Percentiles rank a stretch among this genome's conserved stretches.
Evolutionary conservation across 2,888 invertebrate genomes (phyloP).

Genomic region (Cataglyphis albicans): DNA sequence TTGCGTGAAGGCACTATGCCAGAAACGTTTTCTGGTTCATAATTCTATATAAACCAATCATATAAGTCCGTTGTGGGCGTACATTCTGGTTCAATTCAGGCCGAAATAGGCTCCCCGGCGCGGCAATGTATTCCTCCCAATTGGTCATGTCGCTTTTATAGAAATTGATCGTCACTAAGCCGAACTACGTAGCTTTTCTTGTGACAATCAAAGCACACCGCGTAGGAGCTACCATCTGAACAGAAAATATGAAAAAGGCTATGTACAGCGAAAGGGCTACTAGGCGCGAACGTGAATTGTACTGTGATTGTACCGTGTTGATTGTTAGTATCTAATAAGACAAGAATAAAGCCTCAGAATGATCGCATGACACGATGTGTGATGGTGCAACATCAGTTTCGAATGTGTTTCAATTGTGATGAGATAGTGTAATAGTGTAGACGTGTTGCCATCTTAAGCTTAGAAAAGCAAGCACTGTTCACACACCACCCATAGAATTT

Average conservation of each 20-base stretch:
- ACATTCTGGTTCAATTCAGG: slow-evolving; percentile 68
- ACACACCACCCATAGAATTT: slow-evolving; percentile 36
- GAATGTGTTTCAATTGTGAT: slow-evolving; percentile 1
- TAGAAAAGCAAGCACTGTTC: slow-evolving; percentile 34
- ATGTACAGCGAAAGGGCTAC: slow-evolving; percentile 81
- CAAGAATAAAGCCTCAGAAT: slow-evolving; percentile 27
- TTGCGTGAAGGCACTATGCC: slow-evolving; percentile 70
- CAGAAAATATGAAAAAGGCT: slow-evolving; percentile 84
- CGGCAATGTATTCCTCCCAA: slow-evolving; percentile 71
- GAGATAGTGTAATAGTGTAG: background rate
- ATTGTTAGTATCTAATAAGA: slow-evolving; percentile 38
- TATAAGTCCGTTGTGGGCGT: slow-evolving; percentile 70
- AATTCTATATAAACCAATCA: slow-evolving; percentile 71
- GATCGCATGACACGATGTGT: slow-evolving; percentile 2
- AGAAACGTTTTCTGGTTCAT: slow-evolving; percentile 70
- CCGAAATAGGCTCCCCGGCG: slow-evolving; percentile 69
- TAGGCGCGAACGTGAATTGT: slow-evolving; percentile 57
- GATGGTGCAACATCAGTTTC: background rate
- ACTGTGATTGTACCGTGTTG: slow-evolving; percentile 63
- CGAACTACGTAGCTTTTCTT: slow-evolving; percentile 85
- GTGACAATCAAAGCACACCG: slow-evolving; percentile 85
- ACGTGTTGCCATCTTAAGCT: slow-evolving; percentile 43
- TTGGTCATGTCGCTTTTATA: slow-evolving; percentile 75
- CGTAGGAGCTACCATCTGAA: slow-evolving; percentile 85
- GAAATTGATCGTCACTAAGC: slow-evolving; percentile 85